Evolutionary conservation across 2,888 invertebrate species (phyloP).

Genomic region (Microdon myrmicae): DNA sequence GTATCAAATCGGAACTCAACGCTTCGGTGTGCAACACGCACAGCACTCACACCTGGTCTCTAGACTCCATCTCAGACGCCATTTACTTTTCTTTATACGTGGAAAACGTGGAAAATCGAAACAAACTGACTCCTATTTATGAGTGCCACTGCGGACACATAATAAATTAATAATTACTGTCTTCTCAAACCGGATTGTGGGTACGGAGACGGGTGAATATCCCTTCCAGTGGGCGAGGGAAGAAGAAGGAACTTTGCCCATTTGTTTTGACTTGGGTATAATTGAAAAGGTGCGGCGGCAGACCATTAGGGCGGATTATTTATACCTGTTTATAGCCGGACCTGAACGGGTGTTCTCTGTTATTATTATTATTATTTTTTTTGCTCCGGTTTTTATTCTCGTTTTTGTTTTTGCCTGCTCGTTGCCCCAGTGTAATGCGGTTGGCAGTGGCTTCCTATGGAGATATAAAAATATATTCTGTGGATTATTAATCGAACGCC

Average conservation of each 20-base stretch:
- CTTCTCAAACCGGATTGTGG: conserved; percentile 22
- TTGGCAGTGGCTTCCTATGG: conserved; percentile 23
- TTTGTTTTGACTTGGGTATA: conserved; percentile 44
- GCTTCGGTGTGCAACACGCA: too few species aligned
- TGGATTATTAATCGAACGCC: conserved; percentile 44
- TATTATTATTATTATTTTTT: too few species aligned
- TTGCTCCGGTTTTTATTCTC: conserved; percentile 16
- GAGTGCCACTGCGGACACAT: conserved; percentile 24
- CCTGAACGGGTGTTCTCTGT: too few species aligned
- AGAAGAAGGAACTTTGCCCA: conserved; percentile 29
- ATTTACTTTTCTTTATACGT: conserved; percentile 8
- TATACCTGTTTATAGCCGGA: conserved; percentile 41
- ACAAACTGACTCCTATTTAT: conserved; percentile 11
- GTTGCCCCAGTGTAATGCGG: conserved; percentile 10
- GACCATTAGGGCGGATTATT: conserved; percentile 50
- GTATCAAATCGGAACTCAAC: too few species aligned
- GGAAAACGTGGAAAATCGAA: conserved; percentile 13
- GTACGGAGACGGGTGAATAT: conserved; percentile 8
- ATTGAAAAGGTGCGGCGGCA: conserved; percentile 47
- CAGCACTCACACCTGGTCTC: too few species aligned
- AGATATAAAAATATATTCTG: conserved; percentile 27
- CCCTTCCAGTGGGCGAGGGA: not conserved
- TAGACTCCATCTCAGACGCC: conserved; percentile 4
- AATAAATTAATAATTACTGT: conserved; percentile 38
- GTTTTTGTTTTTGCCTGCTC: conserved; percentile 2